These are phyloP conservation scores for Tachina lurida DNA, from an alignment of 2,888 invertebrate species.

Conservation along the genomic window DNA sequence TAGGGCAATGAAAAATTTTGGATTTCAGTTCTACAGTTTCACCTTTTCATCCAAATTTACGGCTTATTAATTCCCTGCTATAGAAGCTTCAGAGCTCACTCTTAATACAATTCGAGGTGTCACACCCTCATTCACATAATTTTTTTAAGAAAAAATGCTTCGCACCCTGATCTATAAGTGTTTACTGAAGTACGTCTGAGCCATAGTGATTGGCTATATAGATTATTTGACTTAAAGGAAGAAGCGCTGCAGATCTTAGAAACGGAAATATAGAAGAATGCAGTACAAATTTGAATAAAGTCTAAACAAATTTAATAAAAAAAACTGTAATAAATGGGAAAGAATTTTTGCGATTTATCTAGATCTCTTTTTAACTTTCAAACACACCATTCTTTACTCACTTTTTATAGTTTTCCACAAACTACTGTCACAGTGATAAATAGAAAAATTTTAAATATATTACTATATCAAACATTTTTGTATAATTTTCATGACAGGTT, in stretches of 20 bases:
- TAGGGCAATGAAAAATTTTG: background rate
- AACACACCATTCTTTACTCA: background rate
- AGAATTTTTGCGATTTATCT: background rate
- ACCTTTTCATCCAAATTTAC: too few species aligned
- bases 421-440: background rate
- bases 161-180: background rate
- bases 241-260: background rate
- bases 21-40: too few species aligned
- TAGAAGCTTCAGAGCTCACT: background rate
- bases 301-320: background rate
- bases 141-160: background rate
- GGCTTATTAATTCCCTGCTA: background rate
- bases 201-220: background rate
- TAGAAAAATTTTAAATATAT: background rate
- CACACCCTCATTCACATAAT: background rate
- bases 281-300: background rate
- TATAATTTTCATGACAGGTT: too few species aligned
- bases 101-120: background rate
- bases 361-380: background rate
- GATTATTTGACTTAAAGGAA: background rate
- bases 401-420: background rate
- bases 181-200: background rate
- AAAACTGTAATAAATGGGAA: background rate
- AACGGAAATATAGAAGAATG: background rate
- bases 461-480: too few species aligned